Base-by-base conservation (phyloP, 2,888 invertebrate species). In the Netelia inedita region DNA sequence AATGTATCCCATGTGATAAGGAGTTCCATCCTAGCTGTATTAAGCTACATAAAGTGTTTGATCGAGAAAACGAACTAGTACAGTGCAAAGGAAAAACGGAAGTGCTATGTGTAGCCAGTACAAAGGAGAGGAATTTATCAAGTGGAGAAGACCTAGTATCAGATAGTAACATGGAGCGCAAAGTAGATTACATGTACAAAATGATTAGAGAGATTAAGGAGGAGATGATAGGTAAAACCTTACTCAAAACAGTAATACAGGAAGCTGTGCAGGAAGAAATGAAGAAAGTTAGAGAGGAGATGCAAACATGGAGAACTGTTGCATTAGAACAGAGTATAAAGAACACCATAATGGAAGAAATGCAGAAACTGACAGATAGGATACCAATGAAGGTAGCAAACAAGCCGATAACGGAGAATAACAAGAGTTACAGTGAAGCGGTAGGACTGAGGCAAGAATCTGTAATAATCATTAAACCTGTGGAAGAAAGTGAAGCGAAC, bases 331-430 rank as follows among this genome's bases (percentile, higher is more conserved):
- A 75, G 50, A 46, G 50, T 6, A 2, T 14, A 19, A 28, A 41
- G 1, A 43, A 16, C 0, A 35, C 35, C 6, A 2, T 57, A 10
- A 35, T 1, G 11, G 16, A 71, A 1, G 71, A 71, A 8, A 11
- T 63, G 28, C 14, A 28, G 80, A 3, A 80, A 84, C n/a, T 61
- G 68, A 66, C 23, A 19, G 78, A 11, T 11, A 6, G 3, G 3
- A 28, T 28, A 6, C 5, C 28, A 28, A 28, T 28, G 28, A 28
- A 0, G 28, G 28, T 5, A 28, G 5, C 28, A 5, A 28, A 28
- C 5, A 28, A 28, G 28, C 28, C 28, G 5, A 28, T 5, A 28
- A 28, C 28, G 28, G 28, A 28, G 28, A n/a, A n/a, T n/a, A n/a
- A n/a, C 1, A 28, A 28, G 5, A 28, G 28, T 0, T 28, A 28